Evolutionary conservation across 2,113 vertebrate genomes (phyloP), one percentile per base, ranked within the genome.

Genomic region (Nyctibius bracteatus): DNA sequence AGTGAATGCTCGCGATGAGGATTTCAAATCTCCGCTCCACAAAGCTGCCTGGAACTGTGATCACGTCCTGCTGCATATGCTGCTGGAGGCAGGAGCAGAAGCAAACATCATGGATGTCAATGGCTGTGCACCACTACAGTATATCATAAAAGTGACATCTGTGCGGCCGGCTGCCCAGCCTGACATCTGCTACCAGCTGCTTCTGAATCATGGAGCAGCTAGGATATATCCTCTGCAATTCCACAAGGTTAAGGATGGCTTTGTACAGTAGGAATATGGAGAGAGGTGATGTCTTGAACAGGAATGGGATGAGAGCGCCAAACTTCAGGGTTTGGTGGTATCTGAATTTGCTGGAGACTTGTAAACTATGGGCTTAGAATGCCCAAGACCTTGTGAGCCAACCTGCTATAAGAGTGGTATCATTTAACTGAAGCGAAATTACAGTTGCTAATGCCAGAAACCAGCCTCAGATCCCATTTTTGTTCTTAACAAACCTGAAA

Each of bases 11-110:
- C 97, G 98, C 5, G 99, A 99, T 3, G 98, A 98, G 8, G 99
- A 99, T 97, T 97, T 99, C 71, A 99, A 99, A 85, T 98, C 99
- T 1, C 98, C 99, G 0, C 98, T 99, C 27, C 99, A 99, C 97
- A 99, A 99, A 96, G 99, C 99, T 0, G 98, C 99, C 85, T 99
- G 99, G 99, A 99, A 99, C 97, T 99, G 99, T 23, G 99, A 99
- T 88, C 98, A 99, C 1, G 57, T 99, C 72, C 98, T 99, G 77
- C 98, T 99, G 95, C 97, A 99, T 77, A 99, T 99, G 98, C 97
- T 99, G 95, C 98, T 99, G 94, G 98, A 99, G 62, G 99, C 99
- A 0, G 99, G 99, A 8, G 99, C 99, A 0, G 96, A 99, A 58
- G 90, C 98, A 39, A 98, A 98, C 30, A 85, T 98, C 83, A 99